These are phyloP conservation scores for Erythrolamprus reginae DNA, from an alignment of 2,113 vertebrate genomes.

Conservation along the genomic window DNA sequence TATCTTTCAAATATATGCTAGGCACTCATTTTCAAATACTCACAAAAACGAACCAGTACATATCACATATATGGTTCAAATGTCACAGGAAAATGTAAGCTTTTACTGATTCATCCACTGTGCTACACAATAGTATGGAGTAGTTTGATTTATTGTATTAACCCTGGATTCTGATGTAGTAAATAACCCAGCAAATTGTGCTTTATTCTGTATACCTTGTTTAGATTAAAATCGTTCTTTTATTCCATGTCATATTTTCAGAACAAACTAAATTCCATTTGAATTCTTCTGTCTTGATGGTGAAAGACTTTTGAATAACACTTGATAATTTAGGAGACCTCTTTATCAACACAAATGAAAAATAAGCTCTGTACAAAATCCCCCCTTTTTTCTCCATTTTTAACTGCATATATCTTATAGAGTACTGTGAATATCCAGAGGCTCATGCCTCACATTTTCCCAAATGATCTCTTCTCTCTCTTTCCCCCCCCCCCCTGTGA, in stretches of 20 bases:
- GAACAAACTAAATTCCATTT: not conserved
- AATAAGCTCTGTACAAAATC: not conserved
- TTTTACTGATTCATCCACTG: not conserved
- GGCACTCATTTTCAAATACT: not conserved
- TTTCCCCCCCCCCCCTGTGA: slow-evolving; percentile 27
- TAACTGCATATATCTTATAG: not conserved
- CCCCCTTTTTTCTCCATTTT: not conserved
- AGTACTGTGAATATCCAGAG: not conserved
- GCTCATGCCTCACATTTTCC: slow-evolving; percentile 33
- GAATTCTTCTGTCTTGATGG: not conserved
- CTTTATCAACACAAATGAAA: not conserved
- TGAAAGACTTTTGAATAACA: not conserved
- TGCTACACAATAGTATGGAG: not conserved
- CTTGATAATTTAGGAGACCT: not conserved
- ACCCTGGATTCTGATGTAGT: not conserved
- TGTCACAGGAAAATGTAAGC: not conserved
- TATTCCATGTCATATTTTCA: not conserved
- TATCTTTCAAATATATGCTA: not conserved
- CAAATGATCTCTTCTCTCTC: slow-evolving; percentile 28
- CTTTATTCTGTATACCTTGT: not conserved
- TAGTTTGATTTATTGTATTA: not conserved
- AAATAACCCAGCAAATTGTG: not conserved
- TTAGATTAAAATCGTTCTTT: not conserved
- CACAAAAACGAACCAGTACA: not conserved
- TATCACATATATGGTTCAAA: not conserved